A percentile compares a stretch with the other conserved stretches of the same genome.
Conservation (phyloP, 2,113 vertebrate species). For the Salvator merianae region DNA sequence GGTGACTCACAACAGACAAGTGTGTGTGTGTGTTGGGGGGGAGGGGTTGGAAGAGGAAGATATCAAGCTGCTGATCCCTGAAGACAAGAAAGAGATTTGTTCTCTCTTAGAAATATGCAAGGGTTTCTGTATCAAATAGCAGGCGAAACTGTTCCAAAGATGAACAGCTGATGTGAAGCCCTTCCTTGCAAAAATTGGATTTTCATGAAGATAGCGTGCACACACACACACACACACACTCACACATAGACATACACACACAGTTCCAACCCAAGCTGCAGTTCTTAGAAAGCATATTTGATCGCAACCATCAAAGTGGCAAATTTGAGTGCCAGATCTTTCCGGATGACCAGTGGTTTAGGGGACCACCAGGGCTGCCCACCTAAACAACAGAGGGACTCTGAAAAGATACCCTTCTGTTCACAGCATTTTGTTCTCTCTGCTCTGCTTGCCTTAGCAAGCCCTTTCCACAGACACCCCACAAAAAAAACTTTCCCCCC, state of each 20-base stretch:
- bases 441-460: too few relatives aligned
- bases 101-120: not conserved
- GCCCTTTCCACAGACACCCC: too few relatives aligned
- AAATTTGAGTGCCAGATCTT: not conserved
- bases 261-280: not conserved
- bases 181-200: too few relatives aligned
- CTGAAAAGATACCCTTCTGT: not conserved
- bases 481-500: too few relatives aligned
- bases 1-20: slow-evolving; percentile 21
- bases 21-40: too few relatives aligned
- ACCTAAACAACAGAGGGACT: not conserved
- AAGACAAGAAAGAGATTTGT: not conserved
- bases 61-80: not conserved
- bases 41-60: too few relatives aligned
- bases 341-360: too few relatives aligned
- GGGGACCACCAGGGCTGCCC: not conserved
- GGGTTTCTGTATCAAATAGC: too few relatives aligned
- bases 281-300: too few relatives aligned
- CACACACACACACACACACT: not conserved
- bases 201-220: not conserved
- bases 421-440: too few relatives aligned
- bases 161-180: too few relatives aligned
- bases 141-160: not conserved
- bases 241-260: not conserved
- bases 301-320: too few relatives aligned